Evolutionary conservation across 2,113 vertebrate species (phyloP).

Genomic region (Passer montanus): DNA sequence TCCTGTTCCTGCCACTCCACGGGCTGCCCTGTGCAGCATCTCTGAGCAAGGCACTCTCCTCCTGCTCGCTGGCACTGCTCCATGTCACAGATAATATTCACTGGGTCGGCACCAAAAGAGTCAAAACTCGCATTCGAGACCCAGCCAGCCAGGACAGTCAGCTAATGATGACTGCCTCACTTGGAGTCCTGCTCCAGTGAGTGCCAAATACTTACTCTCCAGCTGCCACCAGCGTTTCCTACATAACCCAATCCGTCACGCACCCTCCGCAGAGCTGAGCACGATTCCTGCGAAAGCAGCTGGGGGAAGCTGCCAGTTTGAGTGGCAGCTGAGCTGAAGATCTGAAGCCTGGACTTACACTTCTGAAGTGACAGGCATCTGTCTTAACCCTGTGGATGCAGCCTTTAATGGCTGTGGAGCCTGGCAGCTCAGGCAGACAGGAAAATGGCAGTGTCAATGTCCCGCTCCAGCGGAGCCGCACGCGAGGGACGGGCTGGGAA

Average conservation of each 20-base stretch:
- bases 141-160: neutral
- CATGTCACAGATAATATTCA: neutral
- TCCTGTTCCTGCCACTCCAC: neutral
- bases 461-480: neutral
- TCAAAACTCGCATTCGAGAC: neutral
- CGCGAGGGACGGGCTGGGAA: accelerated
- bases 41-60: neutral
- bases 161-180: neutral
- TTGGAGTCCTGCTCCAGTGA: neutral
- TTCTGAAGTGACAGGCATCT: neutral
- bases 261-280: neutral
- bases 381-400: neutral
- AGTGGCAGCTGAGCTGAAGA: constrained; percentile 5
- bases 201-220: neutral
- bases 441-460: neutral
- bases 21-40: neutral
- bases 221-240: neutral
- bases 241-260: neutral
- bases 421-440: neutral
- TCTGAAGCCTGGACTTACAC: neutral
- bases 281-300: accelerated
- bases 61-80: neutral
- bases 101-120: neutral
- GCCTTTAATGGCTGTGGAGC: neutral
- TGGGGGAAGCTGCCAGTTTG: neutral